These are phyloP conservation scores for Fopius arisanus DNA, from an alignment of 1,140 invertebrate genomes.

Conservation along the genomic window DNA sequence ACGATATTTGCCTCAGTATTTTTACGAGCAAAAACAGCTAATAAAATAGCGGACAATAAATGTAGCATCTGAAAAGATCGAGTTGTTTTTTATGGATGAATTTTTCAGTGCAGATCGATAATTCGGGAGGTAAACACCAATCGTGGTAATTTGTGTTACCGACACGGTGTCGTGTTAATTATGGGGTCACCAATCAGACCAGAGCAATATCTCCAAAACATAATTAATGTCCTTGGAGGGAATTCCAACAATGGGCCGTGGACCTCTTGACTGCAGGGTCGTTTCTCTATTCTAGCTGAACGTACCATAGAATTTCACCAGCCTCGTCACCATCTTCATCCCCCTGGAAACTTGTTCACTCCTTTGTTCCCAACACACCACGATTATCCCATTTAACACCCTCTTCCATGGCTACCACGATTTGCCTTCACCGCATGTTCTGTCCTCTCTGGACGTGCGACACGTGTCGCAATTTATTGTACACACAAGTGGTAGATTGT, in stretches of 20 bases:
- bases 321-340: background rate
- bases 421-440: background rate
- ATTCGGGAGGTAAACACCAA: background rate
- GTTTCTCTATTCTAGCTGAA: background rate
- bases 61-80: constrained; percentile 5
- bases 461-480: background rate
- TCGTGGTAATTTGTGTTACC: background rate
- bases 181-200: background rate
- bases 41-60: background rate
- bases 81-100: background rate
- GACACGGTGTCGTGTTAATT: background rate
- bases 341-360: background rate
- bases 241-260: background rate
- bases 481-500: too few relatives aligned
- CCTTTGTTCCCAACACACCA: background rate
- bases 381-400: background rate
- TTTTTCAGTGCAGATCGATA: background rate
- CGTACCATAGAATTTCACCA: background rate
- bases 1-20: background rate
- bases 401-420: background rate
- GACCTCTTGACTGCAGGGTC: background rate
- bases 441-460: background rate
- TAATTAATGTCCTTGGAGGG: constrained; percentile 4
- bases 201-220: background rate
- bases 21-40: background rate